Evolutionary conservation across 2,113 vertebrate genomes (phyloP), one percentile per base, ranked within the genome.

Genomic region (Mirounga angustirostris): DNA sequence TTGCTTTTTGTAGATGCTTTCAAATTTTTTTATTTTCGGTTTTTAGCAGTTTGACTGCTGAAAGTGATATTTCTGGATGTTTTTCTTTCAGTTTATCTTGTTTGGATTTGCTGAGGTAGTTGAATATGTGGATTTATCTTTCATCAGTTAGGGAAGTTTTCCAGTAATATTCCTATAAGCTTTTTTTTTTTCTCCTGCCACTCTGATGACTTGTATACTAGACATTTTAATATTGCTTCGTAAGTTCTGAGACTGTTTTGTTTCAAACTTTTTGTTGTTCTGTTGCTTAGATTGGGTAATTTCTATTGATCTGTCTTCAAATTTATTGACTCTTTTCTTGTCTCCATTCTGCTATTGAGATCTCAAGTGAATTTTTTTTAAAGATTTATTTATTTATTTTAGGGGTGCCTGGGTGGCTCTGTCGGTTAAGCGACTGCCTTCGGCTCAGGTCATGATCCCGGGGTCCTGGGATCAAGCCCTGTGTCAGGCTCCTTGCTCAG

Each of bases 61-160:
- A 69, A 69, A 18, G 65, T 84, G 54, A 18, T 61, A 91, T 71
- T 82, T 89, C 21, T 82, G 43, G 13, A 6, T 61, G 26, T 54
- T 81, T 54, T 92, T 71, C 74, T 59, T 87, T 95, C 3, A 24
- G 33, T 86, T 86, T 91, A 61, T 43, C 73, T 86, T 86, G 73
- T 86, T 92, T 87, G 14, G 43, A 4, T 86, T 71, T 95, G 26
- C n/a, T 87, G 43, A 73, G 26, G 33, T 71, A 54, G 30, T 85
- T 71, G 19, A 69, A 80, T 61, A 19, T 79, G 33, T 40, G 26
- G 21, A 50, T 89, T 74, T 58, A 16, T 91, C 54, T 87, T 81
- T 63, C 21, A 79, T 91, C 54, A 86, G 28, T 92, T 92, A 80
- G 82, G 40, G 15, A 40, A 71, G 11, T 73, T 87, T 95, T 88